Percentiles rank a stretch among this genome's conserved stretches.
phyloP scores from a whole-genome alignment of 2,113 vertebrate genomes.

The Pampusana beccarii region DNA sequence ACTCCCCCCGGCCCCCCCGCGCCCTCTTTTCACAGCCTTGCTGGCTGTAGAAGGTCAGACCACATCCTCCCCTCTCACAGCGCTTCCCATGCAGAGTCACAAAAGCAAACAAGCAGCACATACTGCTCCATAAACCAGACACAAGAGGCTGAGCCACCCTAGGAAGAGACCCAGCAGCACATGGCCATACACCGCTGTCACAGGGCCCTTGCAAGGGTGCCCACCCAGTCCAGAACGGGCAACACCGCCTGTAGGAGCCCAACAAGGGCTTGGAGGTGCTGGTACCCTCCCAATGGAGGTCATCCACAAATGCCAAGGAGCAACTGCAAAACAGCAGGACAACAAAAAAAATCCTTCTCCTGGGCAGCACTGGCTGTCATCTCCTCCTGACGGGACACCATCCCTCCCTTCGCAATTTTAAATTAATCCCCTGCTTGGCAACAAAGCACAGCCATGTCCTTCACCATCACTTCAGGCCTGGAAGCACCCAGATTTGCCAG shows the following conservation, averaged over 20 bases:
- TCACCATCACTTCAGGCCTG: not conserved
- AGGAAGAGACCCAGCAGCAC: not conserved
- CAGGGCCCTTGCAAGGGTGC: not conserved
- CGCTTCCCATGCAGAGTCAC: not conserved
- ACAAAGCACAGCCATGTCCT: not conserved
- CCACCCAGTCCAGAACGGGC: accelerated
- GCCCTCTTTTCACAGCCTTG: not conserved
- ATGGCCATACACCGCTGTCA: accelerated
- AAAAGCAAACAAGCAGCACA: not conserved
- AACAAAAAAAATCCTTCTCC: not conserved
- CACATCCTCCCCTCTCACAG: not conserved
- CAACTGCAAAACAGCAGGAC: not conserved
- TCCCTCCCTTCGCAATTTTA: not conserved
- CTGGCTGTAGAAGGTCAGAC: not conserved
- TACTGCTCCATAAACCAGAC: not conserved
- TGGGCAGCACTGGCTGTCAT: not conserved
- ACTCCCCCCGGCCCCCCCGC: too few relatives aligned
- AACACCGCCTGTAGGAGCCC: not conserved
- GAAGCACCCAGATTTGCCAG: not conserved
- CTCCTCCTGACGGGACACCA: not conserved
- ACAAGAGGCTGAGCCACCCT: not conserved
- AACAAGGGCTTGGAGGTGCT: not conserved
- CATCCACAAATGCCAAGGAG: not conserved
- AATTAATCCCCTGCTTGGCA: not conserved
- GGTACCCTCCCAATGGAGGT: not conserved